Base-by-base conservation (phyloP, 2,113 vertebrate genomes). In the Passer domesticus region DNA sequence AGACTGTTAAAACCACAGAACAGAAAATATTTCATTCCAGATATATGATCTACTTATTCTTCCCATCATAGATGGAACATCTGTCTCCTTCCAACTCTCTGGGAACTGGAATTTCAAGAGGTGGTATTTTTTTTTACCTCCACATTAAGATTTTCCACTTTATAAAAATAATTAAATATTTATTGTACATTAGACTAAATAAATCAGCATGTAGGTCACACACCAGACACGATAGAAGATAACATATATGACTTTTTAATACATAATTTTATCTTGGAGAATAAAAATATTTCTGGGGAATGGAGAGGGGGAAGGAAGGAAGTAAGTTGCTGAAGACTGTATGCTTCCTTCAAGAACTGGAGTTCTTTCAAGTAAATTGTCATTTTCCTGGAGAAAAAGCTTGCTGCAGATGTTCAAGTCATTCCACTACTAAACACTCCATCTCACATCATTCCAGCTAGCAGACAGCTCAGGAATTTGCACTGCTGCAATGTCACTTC, bases 221-320 rank as follows among this genome's bases (percentile, higher is more conserved):
- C 27, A 25, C 24, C 19, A 60, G 15, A 64, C 58, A 72, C 41
- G 44, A 85, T 2, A 79, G 31, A 82, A n/a, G 13, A 21, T 7
- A 43, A 59, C 22, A 27, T 43, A 33, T 56, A 37, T 72, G 41
- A 41, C 5, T 53, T 60, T 70, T 82, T 47, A 76, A 72, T 25
- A 53, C 3, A 49, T 16, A 33, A 30, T 25, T 46, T 78, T 82
- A 18, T 75, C 10, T 53, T 47, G 12, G 17, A 79, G 7, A 24
- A 64, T 28, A 79, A 59, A 93, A 92, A 43, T 19, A 53, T 53
- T 49, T 59, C 17, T 2, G 6, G 8, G 7, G 3, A 9, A 9
- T 2, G 1, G 3, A 28, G 10, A 16, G 4, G 5, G 4, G 4
- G 1, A 5, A 39, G 17, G 22, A 43, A 44, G 21, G 21, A 50